These are phyloP conservation scores for Rhinolophus sinicus DNA, from an alignment of 2,113 vertebrate species.

Conservation along the genomic window DNA sequence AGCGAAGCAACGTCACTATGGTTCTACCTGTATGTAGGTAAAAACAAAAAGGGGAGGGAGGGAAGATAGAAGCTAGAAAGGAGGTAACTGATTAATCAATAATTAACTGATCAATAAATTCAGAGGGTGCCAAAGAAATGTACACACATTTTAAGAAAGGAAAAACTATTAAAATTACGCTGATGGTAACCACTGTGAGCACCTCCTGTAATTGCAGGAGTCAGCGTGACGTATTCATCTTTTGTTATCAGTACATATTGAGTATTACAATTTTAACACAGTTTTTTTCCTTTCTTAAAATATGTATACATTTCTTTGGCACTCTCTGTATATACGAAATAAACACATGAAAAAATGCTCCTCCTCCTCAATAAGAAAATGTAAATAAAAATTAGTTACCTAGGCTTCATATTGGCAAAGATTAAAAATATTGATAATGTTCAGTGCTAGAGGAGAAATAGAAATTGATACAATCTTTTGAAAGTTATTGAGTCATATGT, in stretches of 20 bases:
- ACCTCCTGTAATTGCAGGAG: no score
- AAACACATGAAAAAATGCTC: slow-evolving; percentile 31
- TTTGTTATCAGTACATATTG: no score
- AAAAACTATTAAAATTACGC: no score
- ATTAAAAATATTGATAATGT: background rate
- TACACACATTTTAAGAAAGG: no score
- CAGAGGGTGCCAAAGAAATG: no score
- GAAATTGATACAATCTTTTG: background rate
- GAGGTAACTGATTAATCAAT: background rate
- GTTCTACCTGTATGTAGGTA: background rate
- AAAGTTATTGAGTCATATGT: background rate
- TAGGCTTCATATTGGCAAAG: background rate
- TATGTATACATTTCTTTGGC: no score
- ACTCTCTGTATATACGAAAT: background rate
- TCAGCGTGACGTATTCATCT: no score
- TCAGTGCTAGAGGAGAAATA: slow-evolving; percentile 16
- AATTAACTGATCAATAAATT: background rate
- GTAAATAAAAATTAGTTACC: background rate
- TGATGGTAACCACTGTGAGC: no score
- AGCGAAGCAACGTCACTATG: background rate
- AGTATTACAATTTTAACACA: no score
- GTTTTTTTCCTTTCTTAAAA: no score
- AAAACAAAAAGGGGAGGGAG: background rate
- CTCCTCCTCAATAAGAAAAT: background rate
- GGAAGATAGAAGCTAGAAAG: background rate